These are phyloP conservation scores for Pterocles orientalis DNA, from an alignment of 2,113 vertebrate genomes.

Conservation along the genomic window DNA sequence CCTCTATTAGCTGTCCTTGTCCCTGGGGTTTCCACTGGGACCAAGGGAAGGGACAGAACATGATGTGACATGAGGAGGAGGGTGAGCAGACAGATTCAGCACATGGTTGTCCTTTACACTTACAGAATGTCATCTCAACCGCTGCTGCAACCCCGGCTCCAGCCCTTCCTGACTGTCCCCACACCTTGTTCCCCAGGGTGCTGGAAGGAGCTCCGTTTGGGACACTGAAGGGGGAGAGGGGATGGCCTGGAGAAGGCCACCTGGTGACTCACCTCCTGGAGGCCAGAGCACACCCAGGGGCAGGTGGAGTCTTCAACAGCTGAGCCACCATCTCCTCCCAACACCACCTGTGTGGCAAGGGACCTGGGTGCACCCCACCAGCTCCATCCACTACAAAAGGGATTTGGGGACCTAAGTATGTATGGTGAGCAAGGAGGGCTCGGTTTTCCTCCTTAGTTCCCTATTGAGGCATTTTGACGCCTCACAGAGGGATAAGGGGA, in stretches of 20 bases:
- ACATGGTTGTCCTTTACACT: not conserved
- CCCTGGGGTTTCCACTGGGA: not conserved
- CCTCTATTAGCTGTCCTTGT: not conserved
- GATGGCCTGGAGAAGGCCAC: not conserved
- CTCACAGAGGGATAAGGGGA: not conserved
- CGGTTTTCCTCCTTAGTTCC: not conserved
- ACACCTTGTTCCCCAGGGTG: not conserved
- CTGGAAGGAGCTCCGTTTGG: not conserved
- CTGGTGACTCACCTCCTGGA: not conserved
- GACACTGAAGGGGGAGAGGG: not conserved
- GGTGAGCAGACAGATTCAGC: not conserved
- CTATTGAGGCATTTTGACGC: not conserved
- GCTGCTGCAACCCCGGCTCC: not conserved
- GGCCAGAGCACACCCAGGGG: not conserved
- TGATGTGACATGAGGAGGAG: not conserved
- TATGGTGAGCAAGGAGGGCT: not conserved
- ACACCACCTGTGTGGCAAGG: not conserved
- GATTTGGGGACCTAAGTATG: not conserved
- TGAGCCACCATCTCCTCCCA: not conserved
- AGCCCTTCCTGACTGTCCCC: not conserved
- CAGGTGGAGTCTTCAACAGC: not conserved
- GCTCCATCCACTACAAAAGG: not conserved
- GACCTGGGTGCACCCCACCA: not conserved
- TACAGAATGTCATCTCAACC: not conserved
- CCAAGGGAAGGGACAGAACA: not conserved